Evolutionary conservation across 1,140 invertebrate species (phyloP), one percentile per base, ranked within the genome.

Genomic region (Saxidomus purpurata): DNA sequence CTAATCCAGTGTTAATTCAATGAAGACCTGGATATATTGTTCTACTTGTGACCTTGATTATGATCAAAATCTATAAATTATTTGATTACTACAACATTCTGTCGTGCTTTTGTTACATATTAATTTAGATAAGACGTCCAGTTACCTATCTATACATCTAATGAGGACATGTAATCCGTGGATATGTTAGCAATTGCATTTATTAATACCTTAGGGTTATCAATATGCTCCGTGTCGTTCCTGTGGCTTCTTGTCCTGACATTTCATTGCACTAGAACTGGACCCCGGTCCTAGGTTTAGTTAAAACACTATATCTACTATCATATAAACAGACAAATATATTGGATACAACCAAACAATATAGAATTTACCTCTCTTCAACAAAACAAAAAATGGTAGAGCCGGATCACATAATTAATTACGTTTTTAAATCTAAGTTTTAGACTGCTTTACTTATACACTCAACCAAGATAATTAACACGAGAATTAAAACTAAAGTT

Each of bases 1-100:
- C 67, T 36, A 71, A 38, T 3, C 8, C 6, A 71, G 67, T n/a
- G 67, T 38, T 71, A 71, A 71, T 71, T 71, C 67, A 71, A 71
- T 71, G 22, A 36, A 36, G 31, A 38, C 36, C 36, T 71, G 9
- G 1, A 38, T 71, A 38, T 4, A 71, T 36, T 71, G 34, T 38
- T 38, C 13, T 28, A 8, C 9, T 15, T 22, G 11, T 71, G 36
- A 38, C 67, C 11, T 71, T 71, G 67, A 71, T 38, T 22, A 19
- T 4, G 34, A n/a, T 67, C 22, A 38, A 38, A 71, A 38, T 71
- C 67, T 22, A 71, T 71, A 71, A 3, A 19, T 36, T 38, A 38
- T 71, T 38, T 17, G 17, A 71, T 71, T 22, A 71, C 38, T 38
- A 71, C 59, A 28, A 28, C 25, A n/a, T 25, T 28, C 9, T n/a